A percentile compares a stretch with the other conserved stretches of the same genome.
These are phyloP conservation scores for Hirudinaria manillensis DNA, from an alignment of 2,888 invertebrate genomes.

Conservation along the genomic window DNA sequence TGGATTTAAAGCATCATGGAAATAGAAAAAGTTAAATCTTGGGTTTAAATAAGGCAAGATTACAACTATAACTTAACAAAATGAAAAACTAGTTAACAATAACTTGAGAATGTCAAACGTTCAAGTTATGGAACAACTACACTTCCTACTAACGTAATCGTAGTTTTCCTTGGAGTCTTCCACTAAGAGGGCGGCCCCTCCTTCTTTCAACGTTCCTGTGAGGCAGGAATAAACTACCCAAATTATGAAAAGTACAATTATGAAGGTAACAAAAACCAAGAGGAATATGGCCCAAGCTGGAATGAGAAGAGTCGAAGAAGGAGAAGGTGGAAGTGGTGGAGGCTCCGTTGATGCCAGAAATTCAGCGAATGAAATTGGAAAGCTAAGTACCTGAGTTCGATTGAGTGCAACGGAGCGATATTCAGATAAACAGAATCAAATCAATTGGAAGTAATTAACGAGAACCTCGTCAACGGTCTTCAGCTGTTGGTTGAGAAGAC, in stretches of 20 bases:
- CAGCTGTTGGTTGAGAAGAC: constrained; percentile 3
- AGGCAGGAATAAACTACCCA: constrained; percentile 33
- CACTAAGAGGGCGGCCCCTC: constrained; percentile 22
- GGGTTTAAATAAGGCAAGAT: no score
- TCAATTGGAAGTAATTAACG: background rate
- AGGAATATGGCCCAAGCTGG: constrained; percentile 36
- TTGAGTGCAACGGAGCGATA: no score
- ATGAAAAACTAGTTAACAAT: no score
- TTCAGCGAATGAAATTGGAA: constrained; percentile 10
- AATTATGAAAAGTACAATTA: constrained; percentile 32
- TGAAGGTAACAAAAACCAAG: constrained; percentile 25
- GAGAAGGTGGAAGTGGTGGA: constrained; percentile 13
- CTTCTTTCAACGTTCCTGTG: constrained; percentile 11
- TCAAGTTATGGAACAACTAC: no score
- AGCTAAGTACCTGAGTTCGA: background rate
- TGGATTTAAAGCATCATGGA: no score
- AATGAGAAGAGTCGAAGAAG: constrained; percentile 19
- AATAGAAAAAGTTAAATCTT: no score
- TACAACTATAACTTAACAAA: no score
- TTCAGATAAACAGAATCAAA: background rate
- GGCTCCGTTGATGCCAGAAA: background rate
- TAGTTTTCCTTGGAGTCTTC: background rate
- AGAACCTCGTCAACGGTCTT: background rate
- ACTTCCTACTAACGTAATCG: constrained; percentile 12
- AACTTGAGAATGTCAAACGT: no score